phyloP scores from a whole-genome alignment of 2,888 invertebrate genomes.

The Antitype chi region DNA sequence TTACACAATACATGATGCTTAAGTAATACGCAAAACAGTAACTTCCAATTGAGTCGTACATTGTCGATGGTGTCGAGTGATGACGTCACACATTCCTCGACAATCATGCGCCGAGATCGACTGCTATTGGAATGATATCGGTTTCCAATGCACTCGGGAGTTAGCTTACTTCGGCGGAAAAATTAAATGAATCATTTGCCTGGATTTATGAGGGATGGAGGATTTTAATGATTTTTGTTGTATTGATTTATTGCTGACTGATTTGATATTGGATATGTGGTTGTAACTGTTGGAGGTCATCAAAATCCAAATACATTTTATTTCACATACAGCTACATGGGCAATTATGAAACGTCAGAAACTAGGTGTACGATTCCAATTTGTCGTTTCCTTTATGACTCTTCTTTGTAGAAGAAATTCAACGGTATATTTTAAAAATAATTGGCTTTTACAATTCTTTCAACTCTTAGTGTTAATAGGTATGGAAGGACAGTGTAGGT shows the following conservation, averaged over 20 bases:
- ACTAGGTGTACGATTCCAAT: too few species aligned
- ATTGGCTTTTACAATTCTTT: too few species aligned
- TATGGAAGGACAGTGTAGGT: too few species aligned
- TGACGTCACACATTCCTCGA: slow-evolving; percentile 55
- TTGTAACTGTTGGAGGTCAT: neutral
- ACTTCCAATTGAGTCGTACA: slow-evolving; percentile 36
- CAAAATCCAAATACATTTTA: too few species aligned
- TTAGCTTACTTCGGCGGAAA: neutral
- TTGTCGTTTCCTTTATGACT: too few species aligned
- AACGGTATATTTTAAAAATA: too few species aligned
- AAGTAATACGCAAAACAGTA: slow-evolving; percentile 35
- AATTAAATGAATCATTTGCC: neutral
- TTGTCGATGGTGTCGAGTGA: slow-evolving; percentile 21
- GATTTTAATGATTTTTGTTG: slow-evolving; percentile 2
- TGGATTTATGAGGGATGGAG: neutral
- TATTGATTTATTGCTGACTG: neutral
- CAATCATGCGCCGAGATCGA: slow-evolving; percentile 60
- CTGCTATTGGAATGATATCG: slow-evolving; percentile 56
- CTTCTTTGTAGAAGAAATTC: too few species aligned
- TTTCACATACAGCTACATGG: too few species aligned
- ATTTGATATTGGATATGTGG: neutral
- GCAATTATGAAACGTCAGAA: too few species aligned
- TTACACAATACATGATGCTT: neutral
- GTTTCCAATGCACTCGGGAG: slow-evolving; percentile 52
- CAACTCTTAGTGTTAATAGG: too few species aligned